Evolutionary conservation across 2,888 invertebrate genomes (phyloP).

Genomic region (Acanthopleura granulata): DNA sequence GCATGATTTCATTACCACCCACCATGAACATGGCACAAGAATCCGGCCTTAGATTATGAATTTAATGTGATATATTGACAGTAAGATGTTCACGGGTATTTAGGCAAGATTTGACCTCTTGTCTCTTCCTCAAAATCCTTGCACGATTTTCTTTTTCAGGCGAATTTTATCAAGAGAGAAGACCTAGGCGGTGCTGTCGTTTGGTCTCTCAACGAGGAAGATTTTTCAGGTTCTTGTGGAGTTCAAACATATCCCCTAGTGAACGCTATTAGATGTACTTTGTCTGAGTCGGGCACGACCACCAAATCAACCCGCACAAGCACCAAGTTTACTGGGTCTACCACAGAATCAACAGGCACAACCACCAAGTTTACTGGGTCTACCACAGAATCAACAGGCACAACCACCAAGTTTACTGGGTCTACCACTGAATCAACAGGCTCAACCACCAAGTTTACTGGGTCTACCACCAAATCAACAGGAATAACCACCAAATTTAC

Average conservation of each 20-base stretch:
- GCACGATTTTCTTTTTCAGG: not conserved
- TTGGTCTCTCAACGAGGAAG: not conserved
- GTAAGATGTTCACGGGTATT: too few relatives aligned
- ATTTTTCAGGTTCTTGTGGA: not conserved
- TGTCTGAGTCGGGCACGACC: not conserved
- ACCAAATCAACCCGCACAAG: not conserved
- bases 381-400: not conserved
- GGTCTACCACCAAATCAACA: not conserved
- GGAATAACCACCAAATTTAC: slow-evolving; percentile 10
- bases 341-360: not conserved
- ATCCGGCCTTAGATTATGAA: too few relatives aligned
- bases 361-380: not conserved
- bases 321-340: not conserved
- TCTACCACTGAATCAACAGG: not conserved
- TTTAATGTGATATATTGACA: too few relatives aligned
- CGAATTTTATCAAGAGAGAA: not conserved
- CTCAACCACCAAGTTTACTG: not conserved
- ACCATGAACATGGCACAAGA: too few relatives aligned
- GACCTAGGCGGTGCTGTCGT: not conserved
- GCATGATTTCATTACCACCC: too few relatives aligned
- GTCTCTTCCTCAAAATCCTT: not conserved
- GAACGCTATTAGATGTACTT: not conserved
- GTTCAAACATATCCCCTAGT: not conserved
- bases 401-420: not conserved
- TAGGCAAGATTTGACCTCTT: too few relatives aligned